Base-by-base conservation (phyloP, 2,113 vertebrate species). In the Salvelinus namaycush region DNA sequence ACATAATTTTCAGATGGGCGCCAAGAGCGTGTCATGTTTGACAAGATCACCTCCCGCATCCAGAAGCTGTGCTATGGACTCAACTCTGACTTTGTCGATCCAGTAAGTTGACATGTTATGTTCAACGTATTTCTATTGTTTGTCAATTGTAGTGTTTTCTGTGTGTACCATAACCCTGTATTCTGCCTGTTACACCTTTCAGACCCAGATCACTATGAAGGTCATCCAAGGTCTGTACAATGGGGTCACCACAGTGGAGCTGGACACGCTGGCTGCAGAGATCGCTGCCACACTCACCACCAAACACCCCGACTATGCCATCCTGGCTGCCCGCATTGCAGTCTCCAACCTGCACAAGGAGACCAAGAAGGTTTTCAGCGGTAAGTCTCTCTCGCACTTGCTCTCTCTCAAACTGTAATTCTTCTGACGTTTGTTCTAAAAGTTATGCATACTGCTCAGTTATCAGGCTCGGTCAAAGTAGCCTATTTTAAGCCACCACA, bases 171-270 rank as follows among this genome's bases (percentile, higher is more conserved):
- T 18, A 16, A 74, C n/a, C n/a, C 69, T 26, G 71, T 1, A 8
- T 3, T 73, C 24, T 76, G 51, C 51, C 12, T 54, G 39, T 44
- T 44, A 11, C 0, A 72, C 51, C 62, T 69, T 59, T 1, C 79
- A 99, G 97, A 91, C 97, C 26, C 96, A 98, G 89, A 99, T 99
- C 82, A 99, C 97, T n/a, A 97, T 98, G 97, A 99, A 98, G 79
- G 97, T 99, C 86, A 98, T 99, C 68, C 96, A 98, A 84, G 97
- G 97, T 65, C 92, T 99, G 5, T 99, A 99, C 88, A 98, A 93
- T 0, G 97, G 97, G 0, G 97, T 99, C 59, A 98, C 96, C 13
- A 99, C 97, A 0, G 95, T 98, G 74, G 97, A 99, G 81, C 90
- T 99, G 84, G 97, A 99, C 83, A 98, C 97, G 0, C 79, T 99